phyloP scores from a whole-genome alignment of 2,888 invertebrate genomes.

The Alviniconcha strummeri region DNA sequence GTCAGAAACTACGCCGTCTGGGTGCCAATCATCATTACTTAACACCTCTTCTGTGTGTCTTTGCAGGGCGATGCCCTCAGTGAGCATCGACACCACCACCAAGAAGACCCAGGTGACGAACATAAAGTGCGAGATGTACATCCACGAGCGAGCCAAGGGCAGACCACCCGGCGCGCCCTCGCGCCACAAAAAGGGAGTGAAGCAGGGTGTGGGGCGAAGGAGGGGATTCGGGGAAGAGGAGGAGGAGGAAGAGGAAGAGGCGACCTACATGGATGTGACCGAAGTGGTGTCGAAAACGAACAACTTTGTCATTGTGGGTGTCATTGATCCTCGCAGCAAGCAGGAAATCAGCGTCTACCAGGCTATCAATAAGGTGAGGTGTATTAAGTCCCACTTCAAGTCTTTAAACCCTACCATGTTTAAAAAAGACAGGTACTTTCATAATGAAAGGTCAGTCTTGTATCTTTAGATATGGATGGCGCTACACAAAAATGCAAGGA shows the following conservation, averaged over 20 bases:
- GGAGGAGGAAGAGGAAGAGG: slow-evolving; percentile 32
- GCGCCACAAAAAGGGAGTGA: slow-evolving; percentile 41
- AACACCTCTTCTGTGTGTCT: neutral
- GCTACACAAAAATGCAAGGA: too few species aligned
- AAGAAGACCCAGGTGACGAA: slow-evolving; percentile 51
- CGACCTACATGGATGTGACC: slow-evolving; percentile 31
- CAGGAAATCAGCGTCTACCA: slow-evolving; percentile 65
- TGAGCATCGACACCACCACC: slow-evolving; percentile 57
- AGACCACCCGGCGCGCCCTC: slow-evolving; percentile 51
- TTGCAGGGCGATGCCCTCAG: slow-evolving; percentile 58
- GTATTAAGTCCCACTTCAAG: too few species aligned
- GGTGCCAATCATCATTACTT: too few species aligned
- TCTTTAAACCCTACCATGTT: too few species aligned
- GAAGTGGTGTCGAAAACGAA: slow-evolving; percentile 53
- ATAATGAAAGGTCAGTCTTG: too few species aligned
- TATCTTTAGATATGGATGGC: too few species aligned
- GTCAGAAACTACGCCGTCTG: too few species aligned
- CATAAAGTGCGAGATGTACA: slow-evolving; percentile 61
- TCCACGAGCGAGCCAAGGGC: slow-evolving; percentile 58
- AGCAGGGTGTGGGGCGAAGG: slow-evolving; percentile 12
- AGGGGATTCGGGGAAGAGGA: slow-evolving; percentile 7
- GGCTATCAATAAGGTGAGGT: slow-evolving; percentile 58
- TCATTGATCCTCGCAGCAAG: slow-evolving; percentile 65
- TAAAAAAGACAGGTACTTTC: too few species aligned
- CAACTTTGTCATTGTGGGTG: slow-evolving; percentile 64